Percentiles rank a stretch among this genome's conserved stretches.
Conservation (phyloP, 53 echinoderm and acorn worm genomes). For the Antedon mediterranea region DNA sequence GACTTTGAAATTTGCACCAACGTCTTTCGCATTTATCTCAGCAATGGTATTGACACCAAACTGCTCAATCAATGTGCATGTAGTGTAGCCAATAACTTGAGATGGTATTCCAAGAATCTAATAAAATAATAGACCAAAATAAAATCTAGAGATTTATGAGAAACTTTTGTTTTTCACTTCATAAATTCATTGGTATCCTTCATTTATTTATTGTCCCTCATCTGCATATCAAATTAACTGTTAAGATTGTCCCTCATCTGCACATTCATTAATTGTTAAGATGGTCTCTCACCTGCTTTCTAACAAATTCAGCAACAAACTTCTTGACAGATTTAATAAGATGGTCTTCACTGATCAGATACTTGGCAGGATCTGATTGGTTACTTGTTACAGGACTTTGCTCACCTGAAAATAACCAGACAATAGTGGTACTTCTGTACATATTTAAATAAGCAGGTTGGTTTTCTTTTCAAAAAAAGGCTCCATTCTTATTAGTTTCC, state of each 20-base stretch:
- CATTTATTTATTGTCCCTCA: too few relatives aligned
- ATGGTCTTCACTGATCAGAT: constrained; percentile 26
- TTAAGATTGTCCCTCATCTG: too few relatives aligned
- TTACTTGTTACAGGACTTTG: constrained; percentile 12
- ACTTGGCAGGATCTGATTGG: constrained; percentile 14
- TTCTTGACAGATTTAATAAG: constrained; percentile 60
- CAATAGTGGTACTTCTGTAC: too few relatives aligned
- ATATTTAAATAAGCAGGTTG: too few relatives aligned
- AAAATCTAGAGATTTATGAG: too few relatives aligned
- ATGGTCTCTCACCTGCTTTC: constrained; percentile 31
- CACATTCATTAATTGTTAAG: too few relatives aligned
- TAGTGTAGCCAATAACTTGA: constrained; percentile 43
- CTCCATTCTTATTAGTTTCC: too few relatives aligned
- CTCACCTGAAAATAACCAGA: constrained; percentile 12
- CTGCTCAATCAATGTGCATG: constrained; percentile 46
- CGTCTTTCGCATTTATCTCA: constrained; percentile 26
- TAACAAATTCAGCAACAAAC: constrained; percentile 56
- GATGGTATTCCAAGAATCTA: constrained; percentile 51
- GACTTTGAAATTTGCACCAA: constrained; percentile 35
- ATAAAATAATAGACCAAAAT: not conserved
- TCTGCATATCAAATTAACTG: too few relatives aligned
- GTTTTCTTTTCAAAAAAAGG: too few relatives aligned
- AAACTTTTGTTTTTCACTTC: too few relatives aligned
- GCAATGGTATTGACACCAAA: constrained; percentile 54
- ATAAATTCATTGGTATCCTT: too few relatives aligned